Conservation (phyloP, 2,797 vertebrate species). For the Limosa lapponica region DNA sequence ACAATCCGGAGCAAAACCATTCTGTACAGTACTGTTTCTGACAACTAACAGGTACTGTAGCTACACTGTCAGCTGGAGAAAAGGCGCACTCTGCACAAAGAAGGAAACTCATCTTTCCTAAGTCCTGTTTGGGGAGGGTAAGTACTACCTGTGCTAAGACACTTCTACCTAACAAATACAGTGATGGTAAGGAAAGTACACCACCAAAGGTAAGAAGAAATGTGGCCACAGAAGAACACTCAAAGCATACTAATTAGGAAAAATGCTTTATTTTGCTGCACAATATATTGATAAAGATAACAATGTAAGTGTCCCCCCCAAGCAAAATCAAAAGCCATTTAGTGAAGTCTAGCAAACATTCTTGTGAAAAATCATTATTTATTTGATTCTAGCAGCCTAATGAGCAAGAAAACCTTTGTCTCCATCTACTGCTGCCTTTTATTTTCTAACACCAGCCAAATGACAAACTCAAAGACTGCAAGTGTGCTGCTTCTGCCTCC, state of each 20-base stretch:
- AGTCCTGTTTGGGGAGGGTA: rapidly evolving
- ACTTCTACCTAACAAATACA: not conserved
- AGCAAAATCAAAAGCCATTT: not conserved
- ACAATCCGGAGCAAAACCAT: not conserved
- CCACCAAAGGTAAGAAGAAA: not conserved
- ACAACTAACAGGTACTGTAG: rapidly evolving
- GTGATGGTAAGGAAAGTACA: not conserved
- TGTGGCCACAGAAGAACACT: rapidly evolving
- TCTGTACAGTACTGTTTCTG: not conserved
- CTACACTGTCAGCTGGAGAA: not conserved
- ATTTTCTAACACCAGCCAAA: not conserved
- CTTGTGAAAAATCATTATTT: not conserved
- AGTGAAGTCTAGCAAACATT: not conserved
- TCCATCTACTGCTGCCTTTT: not conserved
- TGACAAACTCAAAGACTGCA: not conserved
- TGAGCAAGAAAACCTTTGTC: not conserved
- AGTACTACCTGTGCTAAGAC: not conserved
- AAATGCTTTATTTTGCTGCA: not conserved
- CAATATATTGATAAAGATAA: not conserved
- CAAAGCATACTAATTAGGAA: not conserved
- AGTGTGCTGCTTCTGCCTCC: not conserved
- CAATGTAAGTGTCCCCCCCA: not conserved
- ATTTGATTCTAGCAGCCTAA: not conserved
- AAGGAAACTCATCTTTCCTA: rapidly evolving
- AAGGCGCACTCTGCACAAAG: rapidly evolving